Percentiles rank a stretch among this genome's conserved stretches.
These are phyloP conservation scores for Caenorhabditis sp. DNA, from an alignment of 2,888 invertebrate genomes.

Conservation along the genomic window DNA sequence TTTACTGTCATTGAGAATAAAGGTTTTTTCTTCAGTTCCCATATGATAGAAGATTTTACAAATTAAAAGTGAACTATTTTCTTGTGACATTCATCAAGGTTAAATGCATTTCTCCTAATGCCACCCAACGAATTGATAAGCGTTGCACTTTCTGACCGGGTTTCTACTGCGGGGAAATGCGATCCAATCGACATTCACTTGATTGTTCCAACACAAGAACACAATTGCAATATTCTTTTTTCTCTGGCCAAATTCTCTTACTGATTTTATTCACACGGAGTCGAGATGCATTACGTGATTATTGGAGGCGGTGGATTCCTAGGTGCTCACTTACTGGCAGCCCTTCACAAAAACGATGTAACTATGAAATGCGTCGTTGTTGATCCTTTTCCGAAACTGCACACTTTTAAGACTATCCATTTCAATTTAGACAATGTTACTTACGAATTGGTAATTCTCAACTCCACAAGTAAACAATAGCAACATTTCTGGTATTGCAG, in stretches of 20 bases:
- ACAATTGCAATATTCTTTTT: too few species aligned
- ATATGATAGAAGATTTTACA: too few species aligned
- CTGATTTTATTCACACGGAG: too few species aligned
- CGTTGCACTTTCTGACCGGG: slow-evolving; percentile 57
- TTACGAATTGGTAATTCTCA: background rate
- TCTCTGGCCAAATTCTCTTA: too few species aligned
- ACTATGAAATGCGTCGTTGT: slow-evolving; percentile 3
- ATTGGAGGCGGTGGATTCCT: slow-evolving; percentile 57
- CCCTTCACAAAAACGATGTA: slow-evolving; percentile 9
- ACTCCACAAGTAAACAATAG: too few species aligned
- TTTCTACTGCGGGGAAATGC: slow-evolving; percentile 21
- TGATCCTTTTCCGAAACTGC: slow-evolving; percentile 19
- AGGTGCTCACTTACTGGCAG: slow-evolving; percentile 24
- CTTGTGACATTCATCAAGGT: slow-evolving; percentile 15
- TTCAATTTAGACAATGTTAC: background rate
- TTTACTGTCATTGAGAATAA: too few species aligned
- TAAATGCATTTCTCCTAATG: slow-evolving; percentile 10
- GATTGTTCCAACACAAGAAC: background rate
- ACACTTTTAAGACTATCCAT: background rate
- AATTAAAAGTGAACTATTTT: background rate
- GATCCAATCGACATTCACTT: background rate
- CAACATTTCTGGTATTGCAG: slow-evolving; percentile 25
- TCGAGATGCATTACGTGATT: slow-evolving; percentile 6
- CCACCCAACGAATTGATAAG: slow-evolving; percentile 37
- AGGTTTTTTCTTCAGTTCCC: too few species aligned